Conservation (phyloP, 2,888 invertebrate species). For the Conus canariensis region DNA sequence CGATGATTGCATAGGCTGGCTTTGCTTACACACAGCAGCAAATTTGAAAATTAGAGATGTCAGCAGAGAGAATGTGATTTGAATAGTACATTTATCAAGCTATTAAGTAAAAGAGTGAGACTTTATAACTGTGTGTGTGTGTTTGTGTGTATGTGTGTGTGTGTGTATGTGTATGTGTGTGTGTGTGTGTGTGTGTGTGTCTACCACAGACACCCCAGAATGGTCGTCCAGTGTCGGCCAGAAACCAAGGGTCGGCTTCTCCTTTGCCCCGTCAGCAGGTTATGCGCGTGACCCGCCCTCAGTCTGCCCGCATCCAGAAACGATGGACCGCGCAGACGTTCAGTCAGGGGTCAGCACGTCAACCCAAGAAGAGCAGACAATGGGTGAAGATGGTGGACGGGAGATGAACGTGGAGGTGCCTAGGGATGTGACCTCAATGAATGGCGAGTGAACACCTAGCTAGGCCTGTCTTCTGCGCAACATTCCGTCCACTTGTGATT, state of each 20-base stretch:
- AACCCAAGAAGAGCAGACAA: background rate
- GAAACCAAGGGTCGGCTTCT: background rate
- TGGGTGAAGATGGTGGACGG: background rate
- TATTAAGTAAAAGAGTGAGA: no score
- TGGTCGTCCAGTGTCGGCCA: constrained; percentile 12
- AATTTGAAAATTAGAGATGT: no score
- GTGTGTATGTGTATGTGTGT: background rate
- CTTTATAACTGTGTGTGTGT: background rate
- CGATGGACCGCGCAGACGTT: background rate
- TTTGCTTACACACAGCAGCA: background rate
- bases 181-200: background rate
- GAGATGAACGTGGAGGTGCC: constrained; percentile 31
- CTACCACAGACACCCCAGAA: background rate
- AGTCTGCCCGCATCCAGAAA: constrained; percentile 14
- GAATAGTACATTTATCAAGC: no score
- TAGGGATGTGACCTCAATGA: background rate
- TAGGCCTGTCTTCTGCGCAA: background rate
- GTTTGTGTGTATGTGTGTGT: background rate
- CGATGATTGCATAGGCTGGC: no score
- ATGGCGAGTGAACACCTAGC: constrained; percentile 27
- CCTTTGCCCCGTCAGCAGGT: background rate
- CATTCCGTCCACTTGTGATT: constrained; percentile 1
- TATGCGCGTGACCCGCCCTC: background rate
- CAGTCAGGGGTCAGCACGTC: constrained; percentile 13
- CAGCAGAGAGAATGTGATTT: no score